Evolutionary conservation across 2,888 invertebrate species (phyloP), one percentile per base, ranked within the genome.

Genomic region (Melangyna quadrimaculata): DNA sequence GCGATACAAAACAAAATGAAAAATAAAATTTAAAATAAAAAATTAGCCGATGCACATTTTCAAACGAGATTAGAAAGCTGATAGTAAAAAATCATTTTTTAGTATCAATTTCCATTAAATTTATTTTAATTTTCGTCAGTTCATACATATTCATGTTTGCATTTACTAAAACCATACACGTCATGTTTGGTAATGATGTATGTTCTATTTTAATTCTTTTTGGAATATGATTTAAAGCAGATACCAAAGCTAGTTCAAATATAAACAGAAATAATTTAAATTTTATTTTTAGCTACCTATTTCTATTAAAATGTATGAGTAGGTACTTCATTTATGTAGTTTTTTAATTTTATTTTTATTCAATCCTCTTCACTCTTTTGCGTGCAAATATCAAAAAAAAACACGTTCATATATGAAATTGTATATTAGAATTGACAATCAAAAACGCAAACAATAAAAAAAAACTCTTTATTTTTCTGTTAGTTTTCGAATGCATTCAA

Each of bases 401-500:
- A 40, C 1, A 40, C 14, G 5, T 7, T 2, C 10, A 22, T 24
- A 48, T 24, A 24, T 51, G 24, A 24, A 51, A 1, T 27, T 24
- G 48, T 27, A 9, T 51, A 27, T 27, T 27, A 51, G 8, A 10
- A 27, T 79, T 43, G 37, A 77, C 40, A 51, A 63, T 17, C 29
- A 27, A 61, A 24, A 40, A 32, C 24, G 17, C 14, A 19, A 4
- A 22, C 10, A 40, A 59, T 3, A 35, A 37, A 19, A 22, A 40
- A 40, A 27, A n/a, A 59, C 37, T 65, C 57, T n/a, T n/a, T 22
- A 79, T 79, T 75, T 70, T 63, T 8, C 43, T 19, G 14, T 45
- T 65, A 61, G 22, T 79, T 53, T 61, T 53, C 43, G 61, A 45
- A 43, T 74, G 70, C 45, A 63, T 22, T 63, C 40, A 70, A 74